Base-by-base conservation (phyloP, 2,113 vertebrate genomes). In the Coracopsis vasa region DNA sequence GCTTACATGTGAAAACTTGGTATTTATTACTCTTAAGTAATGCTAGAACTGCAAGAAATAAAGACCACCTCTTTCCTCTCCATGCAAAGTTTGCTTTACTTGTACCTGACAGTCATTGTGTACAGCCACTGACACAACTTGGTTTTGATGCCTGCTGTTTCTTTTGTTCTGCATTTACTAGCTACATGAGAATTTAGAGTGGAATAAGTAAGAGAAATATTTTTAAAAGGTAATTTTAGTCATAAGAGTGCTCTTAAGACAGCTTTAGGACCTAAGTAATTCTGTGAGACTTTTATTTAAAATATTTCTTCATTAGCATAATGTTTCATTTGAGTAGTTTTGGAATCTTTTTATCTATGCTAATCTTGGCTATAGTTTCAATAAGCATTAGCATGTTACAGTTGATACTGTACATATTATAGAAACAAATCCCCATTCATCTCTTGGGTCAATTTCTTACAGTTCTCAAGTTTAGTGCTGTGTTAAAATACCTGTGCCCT, bases 1-100 rank as follows among this genome's bases (percentile, higher is more conserved):
- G 27, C 29, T 81, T 90, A 33, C 4, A 13, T 51, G 20, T 87
- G 69, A 78, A 71, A 82, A 75, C 41, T 24, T 81, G 16, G 3
- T 53, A 9, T 78, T 62, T 58, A 14, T 74, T 73, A 13, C 2
- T 75, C 39, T 77, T 90, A 86, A 88, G 33, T 72, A 62, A 37
- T 48, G 7, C 27, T 60, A 51, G 33, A 70, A 64, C 27, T 80
- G 42, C 75, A 67, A 51, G 50, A 88, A 77, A 62, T 88, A 14
- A 71, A 65, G 20, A 41, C 12, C 27, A 12, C 8, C 8, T 78
- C 33, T 84, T 17, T 86, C 23, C 17, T 79, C 10, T 75, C 35
- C 73, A 9, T 0, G 0, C 51, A 3, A 64, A 73, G 18, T 74
- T 73, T 86, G 20, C 15, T 77, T 29, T 64, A 58, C 13, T 0